phyloP scores from a whole-genome alignment of 2,888 invertebrate genomes.

The Noctuana brunneofusca region DNA sequence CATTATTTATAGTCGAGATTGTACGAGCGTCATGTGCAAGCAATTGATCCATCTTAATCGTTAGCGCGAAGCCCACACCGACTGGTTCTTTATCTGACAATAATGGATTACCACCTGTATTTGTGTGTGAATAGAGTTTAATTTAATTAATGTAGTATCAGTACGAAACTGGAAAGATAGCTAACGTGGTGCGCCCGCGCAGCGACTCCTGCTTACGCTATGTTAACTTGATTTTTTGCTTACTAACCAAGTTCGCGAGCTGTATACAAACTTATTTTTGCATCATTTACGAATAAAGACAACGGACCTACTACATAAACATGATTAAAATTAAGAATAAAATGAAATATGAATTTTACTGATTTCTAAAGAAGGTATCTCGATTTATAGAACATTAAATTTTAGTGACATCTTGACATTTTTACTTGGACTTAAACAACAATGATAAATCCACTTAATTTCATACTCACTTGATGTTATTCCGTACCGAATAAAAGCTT shows the following conservation, averaged over 20 bases:
- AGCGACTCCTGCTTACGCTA: slow-evolving; percentile 18
- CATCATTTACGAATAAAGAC: slow-evolving; percentile 10
- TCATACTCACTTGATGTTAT: too few relatives aligned
- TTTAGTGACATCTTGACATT: too few relatives aligned
- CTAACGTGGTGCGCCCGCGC: slow-evolving; percentile 15
- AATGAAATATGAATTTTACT: not conserved
- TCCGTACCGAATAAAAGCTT: too few relatives aligned
- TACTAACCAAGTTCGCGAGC: slow-evolving; percentile 20
- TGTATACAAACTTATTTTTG: slow-evolving; percentile 24
- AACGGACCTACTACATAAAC: slow-evolving; percentile 1
- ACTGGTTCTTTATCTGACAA: slow-evolving; percentile 27
- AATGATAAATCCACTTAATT: too few relatives aligned
- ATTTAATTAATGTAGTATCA: slow-evolving; percentile 13
- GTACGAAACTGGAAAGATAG: slow-evolving; percentile 26
- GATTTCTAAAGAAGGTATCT: too few relatives aligned
- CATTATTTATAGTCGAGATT: slow-evolving; percentile 32
- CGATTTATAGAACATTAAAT: too few relatives aligned
- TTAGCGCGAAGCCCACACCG: slow-evolving; percentile 33
- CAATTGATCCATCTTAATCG: slow-evolving; percentile 34
- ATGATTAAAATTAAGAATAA: not conserved
- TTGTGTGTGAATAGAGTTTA: not conserved
- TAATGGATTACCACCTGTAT: slow-evolving; percentile 11
- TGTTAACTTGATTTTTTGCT: slow-evolving; percentile 32
- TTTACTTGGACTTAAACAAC: too few relatives aligned
- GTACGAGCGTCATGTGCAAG: slow-evolving; percentile 34